These are phyloP conservation scores for Trachelus troglodyta DNA, from an alignment of 2,888 invertebrate species.

Conservation along the genomic window DNA sequence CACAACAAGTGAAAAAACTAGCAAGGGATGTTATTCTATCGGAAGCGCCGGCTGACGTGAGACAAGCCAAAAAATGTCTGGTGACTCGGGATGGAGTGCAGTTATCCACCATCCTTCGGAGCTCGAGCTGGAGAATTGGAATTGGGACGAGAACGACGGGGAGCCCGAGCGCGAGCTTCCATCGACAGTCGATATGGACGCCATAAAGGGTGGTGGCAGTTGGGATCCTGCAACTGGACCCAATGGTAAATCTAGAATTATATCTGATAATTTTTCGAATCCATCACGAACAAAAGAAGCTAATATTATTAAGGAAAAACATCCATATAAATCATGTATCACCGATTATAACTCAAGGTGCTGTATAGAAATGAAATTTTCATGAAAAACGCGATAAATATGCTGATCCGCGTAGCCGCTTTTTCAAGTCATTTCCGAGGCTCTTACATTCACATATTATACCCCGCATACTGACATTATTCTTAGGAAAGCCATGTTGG, in stretches of 20 bases:
- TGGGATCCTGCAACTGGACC: conserved; percentile 62
- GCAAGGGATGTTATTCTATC: conserved; percentile 53
- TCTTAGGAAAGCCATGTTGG: not conserved
- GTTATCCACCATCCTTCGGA: conserved; percentile 72
- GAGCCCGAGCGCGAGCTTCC: conserved; percentile 73
- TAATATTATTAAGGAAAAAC: not conserved
- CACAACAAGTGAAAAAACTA: not conserved
- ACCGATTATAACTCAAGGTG: not conserved
- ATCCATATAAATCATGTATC: not conserved
- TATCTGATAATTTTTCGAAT: not conserved
- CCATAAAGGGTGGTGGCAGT: conserved; percentile 70
- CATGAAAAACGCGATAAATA: not conserved
- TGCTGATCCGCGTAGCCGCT: not conserved
- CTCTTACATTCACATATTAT: not conserved
- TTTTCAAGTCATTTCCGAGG: not conserved
- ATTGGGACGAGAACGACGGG: conserved; percentile 69
- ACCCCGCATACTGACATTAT: not conserved
- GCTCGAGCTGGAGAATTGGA: conserved; percentile 63
- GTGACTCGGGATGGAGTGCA: conserved; percentile 70
- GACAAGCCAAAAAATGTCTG: conserved; percentile 61
- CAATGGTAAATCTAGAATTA: conserved; percentile 44
- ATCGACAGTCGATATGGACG: conserved; percentile 76
- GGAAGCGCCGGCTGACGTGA: conserved; percentile 50
- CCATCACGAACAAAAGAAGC: not conserved
- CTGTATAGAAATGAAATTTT: not conserved